phyloP scores from a whole-genome alignment of 2,113 vertebrate species.

The Callopanchax toddi region DNA sequence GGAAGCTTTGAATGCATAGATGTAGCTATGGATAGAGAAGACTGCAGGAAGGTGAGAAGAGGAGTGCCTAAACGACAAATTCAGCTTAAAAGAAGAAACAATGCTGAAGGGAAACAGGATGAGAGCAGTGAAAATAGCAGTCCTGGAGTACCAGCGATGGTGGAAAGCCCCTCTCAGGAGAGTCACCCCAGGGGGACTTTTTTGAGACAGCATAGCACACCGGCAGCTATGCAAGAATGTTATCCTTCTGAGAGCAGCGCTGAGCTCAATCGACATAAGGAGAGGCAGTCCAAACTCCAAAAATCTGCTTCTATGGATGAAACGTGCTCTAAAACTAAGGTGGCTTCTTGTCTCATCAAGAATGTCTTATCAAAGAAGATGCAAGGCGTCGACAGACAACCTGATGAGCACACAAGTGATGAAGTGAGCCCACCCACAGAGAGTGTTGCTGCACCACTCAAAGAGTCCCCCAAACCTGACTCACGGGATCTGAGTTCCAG shows the following conservation, averaged over 20 bases:
- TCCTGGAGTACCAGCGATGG: conserved; percentile 49
- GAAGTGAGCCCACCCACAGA: conserved; percentile 34
- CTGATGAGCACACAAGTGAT: conserved; percentile 64
- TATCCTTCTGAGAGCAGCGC: conserved; percentile 32
- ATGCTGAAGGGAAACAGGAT: conserved; percentile 70
- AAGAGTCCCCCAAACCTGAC: conserved; percentile 54
- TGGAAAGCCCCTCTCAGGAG: conserved; percentile 54
- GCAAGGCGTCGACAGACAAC: conserved; percentile 73
- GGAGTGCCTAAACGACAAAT: conserved; percentile 96
- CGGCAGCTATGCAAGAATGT: conserved; percentile 62
- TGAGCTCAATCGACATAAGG: conserved; percentile 39
- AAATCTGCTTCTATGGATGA: conserved; percentile 87
- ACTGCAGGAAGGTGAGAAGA: conserved; percentile 79
- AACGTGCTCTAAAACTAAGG: conserved; percentile 80
- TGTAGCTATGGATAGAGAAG: conserved; percentile 86
- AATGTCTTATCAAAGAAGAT: conserved; percentile 91
- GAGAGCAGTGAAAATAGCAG: conserved; percentile 69
- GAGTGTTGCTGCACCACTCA: conserved; percentile 4
- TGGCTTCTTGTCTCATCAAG: conserved; percentile 88
- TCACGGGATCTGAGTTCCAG: conserved; percentile 62
- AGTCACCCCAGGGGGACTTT: conserved; percentile 69
- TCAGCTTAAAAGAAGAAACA: conserved; percentile 86
- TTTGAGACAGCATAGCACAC: conserved; percentile 77
- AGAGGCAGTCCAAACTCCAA: conserved; percentile 75
- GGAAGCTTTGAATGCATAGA: conserved; percentile 88